A percentile compares a stretch with the other conserved stretches of the same genome.
These are phyloP conservation scores for Globodera rostochiensis DNA, from an alignment of 1,140 invertebrate genomes.

Conservation along the genomic window DNA sequence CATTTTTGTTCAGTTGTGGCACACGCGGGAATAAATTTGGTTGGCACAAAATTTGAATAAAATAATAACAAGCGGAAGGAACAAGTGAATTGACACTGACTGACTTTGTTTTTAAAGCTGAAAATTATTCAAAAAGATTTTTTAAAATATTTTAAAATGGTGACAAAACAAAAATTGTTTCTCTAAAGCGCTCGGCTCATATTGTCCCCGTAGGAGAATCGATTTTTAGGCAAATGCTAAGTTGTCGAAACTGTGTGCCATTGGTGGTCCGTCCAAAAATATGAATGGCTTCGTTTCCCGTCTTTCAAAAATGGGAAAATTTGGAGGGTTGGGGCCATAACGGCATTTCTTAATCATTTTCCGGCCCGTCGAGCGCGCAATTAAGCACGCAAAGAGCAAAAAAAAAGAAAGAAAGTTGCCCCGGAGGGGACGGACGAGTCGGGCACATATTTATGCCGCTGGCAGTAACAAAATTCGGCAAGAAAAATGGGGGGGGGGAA, in stretches of 20 bases:
- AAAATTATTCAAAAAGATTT: not conserved
- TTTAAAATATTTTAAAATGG: not conserved
- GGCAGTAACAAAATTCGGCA: not conserved
- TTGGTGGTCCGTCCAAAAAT: no score
- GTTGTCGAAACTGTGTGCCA: no score
- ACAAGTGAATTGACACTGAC: not conserved
- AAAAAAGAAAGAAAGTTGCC: not conserved
- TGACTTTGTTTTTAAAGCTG: not conserved
- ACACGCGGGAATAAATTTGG: not conserved
- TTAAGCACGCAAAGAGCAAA: conserved; percentile 15
- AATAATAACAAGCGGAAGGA: not conserved
- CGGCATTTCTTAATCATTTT: conserved; percentile 12
- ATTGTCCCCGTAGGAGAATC: no score
- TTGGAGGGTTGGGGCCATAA: conserved; percentile 6
- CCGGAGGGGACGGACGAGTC: not conserved
- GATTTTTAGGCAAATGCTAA: no score
- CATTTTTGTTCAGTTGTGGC: not conserved
- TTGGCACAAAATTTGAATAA: conserved; percentile 1
- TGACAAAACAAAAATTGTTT: not conserved
- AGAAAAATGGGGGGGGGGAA: not conserved
- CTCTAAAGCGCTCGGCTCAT: not conserved
- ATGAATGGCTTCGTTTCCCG: not conserved
- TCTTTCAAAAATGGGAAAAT: conserved; percentile 14
- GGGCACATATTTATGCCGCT: not conserved
- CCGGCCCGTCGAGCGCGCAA: not conserved